Evolutionary conservation across 1,140 invertebrate genomes (phyloP), one percentile per base, ranked within the genome.

Genomic region (Mesaphorura yosii): DNA sequence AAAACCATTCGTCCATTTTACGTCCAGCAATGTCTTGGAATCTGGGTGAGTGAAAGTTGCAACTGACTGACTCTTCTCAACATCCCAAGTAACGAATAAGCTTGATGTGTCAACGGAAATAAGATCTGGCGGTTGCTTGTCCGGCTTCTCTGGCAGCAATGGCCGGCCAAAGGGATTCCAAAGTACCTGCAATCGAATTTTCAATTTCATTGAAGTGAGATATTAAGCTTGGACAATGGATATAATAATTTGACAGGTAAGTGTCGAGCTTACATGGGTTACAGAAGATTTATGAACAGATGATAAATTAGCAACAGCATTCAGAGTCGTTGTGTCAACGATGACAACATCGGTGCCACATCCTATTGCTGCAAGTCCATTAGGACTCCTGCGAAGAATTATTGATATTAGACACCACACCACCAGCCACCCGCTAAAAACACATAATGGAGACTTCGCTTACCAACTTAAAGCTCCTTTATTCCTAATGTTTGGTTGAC

Each of bases 261-360:
- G 20, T 27, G 19, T 19, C 27, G 6, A 48, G 14, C 42, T 54
- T 51, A 55, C 53, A 37, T 28, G 25, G 37, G 26, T 55, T 19
- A 55, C 46, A 19, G 28, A 50, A 2, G 53, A 41, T 46, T 55
- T 55, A 25, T 55, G 53, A 12, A 51, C 51, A 1, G 48, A 37
- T 12, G 41, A 37, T 19, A 58, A 37, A 2, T 54, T 12, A 28
- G 53, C 48, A 26, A 58, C 45, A 1, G 46, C 41, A 19, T 29
- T 37, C 29, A 62, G 23, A 2, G 29, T 22, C 25, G 17, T 37
- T 15, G 50, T 12, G 29, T 62, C 57, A 2, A 62, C 27, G 19
- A 62, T 51, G 2, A 62, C 22, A 0, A 62, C 49, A 28, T 62
- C 60, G n/a, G 39, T 53, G 2, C 47, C 57, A 58, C 44, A 51